Percentiles rank a stretch among this genome's conserved stretches.
Conservation (phyloP, 2,797 vertebrate species). For the Pseudopleuronectes americanus region DNA sequence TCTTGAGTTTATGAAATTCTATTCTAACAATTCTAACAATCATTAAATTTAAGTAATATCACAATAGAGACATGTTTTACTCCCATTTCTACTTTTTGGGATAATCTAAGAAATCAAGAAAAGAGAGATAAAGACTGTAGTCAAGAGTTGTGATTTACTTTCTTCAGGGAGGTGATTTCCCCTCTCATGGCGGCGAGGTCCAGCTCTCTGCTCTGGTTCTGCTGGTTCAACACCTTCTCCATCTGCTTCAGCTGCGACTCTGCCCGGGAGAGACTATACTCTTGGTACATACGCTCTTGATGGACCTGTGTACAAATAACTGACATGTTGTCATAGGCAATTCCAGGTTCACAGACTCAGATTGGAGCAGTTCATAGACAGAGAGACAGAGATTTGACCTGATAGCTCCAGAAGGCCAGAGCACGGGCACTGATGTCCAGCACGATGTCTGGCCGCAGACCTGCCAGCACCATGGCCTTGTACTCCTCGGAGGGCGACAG, state of each 20-base stretch:
- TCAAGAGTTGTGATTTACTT: constrained; percentile 64
- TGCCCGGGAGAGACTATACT: constrained; percentile 87
- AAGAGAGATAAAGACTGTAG: too few relatives aligned
- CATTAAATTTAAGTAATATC: neutral
- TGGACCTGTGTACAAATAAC: constrained; percentile 81
- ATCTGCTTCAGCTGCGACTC: constrained; percentile 89
- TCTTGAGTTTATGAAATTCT: neutral
- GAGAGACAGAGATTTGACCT: constrained; percentile 77
- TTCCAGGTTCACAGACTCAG: too few relatives aligned
- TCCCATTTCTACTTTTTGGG: too few relatives aligned
- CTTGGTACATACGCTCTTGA: constrained; percentile 91
- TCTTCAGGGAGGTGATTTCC: constrained; percentile 85
- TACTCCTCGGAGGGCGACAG: constrained; percentile 90
- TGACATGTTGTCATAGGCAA: neutral
- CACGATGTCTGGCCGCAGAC: constrained; percentile 88
- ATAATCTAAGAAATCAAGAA: too few relatives aligned
- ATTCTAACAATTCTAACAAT: too few relatives aligned
- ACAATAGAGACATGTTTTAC: neutral
- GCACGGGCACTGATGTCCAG: constrained; percentile 90
- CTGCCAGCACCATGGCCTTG: constrained; percentile 91
- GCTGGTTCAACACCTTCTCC: constrained; percentile 90
- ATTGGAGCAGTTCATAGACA: neutral
- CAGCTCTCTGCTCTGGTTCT: constrained; percentile 89
- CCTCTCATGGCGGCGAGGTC: constrained; percentile 87
- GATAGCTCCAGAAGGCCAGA: constrained; percentile 92